Conservation (phyloP, 2,888 invertebrate genomes). For the Orthonychiurus folsomi region DNA sequence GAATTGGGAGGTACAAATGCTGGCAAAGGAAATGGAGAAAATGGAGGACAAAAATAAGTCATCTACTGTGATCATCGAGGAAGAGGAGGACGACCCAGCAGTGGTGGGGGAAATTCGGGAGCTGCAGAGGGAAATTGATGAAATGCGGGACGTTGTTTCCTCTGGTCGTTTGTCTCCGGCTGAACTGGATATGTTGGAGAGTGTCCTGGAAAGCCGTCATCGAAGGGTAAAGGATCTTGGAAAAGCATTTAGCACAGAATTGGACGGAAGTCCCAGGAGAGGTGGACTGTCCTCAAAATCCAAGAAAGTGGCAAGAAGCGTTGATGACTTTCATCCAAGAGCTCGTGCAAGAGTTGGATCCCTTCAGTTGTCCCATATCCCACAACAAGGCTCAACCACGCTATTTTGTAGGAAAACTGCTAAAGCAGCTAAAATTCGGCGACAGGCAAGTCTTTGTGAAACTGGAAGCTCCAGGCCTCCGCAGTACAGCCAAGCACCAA, state of each 20-base stretch:
- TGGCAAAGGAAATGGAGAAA: slow-evolving; percentile 61
- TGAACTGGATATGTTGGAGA: slow-evolving; percentile 40
- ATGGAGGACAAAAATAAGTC: slow-evolving; percentile 32
- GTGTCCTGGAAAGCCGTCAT: slow-evolving; percentile 37
- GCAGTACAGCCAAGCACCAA: slow-evolving; percentile 11
- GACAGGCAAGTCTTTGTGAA: slow-evolving; percentile 38
- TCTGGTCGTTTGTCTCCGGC: slow-evolving; percentile 39
- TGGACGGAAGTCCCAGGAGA: slow-evolving; percentile 8
- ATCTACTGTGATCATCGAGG: not conserved
- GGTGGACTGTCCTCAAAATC: not conserved
- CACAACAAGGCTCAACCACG: not conserved
- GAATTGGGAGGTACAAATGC: slow-evolving; percentile 67
- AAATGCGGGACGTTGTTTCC: slow-evolving; percentile 37
- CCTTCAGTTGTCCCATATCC: slow-evolving; percentile 13
- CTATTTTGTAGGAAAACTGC: not conserved
- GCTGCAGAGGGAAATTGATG: slow-evolving; percentile 39
- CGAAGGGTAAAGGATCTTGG: slow-evolving; percentile 37
- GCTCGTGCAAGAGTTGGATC: not conserved
- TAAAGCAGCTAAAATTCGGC: slow-evolving; percentile 15
- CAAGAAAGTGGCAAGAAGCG: slow-evolving; percentile 26
- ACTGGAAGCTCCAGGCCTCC: not conserved
- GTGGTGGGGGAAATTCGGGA: slow-evolving; percentile 34
- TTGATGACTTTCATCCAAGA: slow-evolving; percentile 27
- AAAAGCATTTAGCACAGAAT: slow-evolving; percentile 40
- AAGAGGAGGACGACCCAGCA: slow-evolving; percentile 38